These are phyloP conservation scores for Saimiri boliviensis DNA, from an alignment of 2,113 vertebrate genomes.

Conservation along the genomic window DNA sequence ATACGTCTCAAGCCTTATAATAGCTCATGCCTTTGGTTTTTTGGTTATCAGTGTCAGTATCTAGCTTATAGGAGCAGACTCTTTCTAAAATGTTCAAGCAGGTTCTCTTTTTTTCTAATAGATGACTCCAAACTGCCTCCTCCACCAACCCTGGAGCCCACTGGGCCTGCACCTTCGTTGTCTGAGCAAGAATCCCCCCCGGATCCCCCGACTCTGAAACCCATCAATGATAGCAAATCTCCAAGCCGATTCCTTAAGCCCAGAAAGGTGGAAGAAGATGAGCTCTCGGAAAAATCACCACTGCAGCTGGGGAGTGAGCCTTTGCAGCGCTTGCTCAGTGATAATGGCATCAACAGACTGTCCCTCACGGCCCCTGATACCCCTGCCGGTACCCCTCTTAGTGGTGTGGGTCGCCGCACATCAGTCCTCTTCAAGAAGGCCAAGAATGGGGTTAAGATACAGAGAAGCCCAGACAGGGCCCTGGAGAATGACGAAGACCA, in stretches of 20 bases:
- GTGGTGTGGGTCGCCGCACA: constrained; percentile 91
- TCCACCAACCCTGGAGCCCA: constrained; percentile 95
- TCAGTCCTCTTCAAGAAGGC: constrained; percentile 96
- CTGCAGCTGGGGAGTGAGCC: constrained; percentile 84
- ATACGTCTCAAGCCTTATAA: not conserved
- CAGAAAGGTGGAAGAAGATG: constrained; percentile 84
- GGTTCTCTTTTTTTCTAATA: constrained; percentile 83
- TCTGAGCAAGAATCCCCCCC: constrained; percentile 90
- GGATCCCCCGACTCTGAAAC: constrained; percentile 95
- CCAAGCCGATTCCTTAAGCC: constrained; percentile 86
- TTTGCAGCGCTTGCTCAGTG: constrained; percentile 81
- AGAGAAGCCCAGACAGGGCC: constrained; percentile 86
- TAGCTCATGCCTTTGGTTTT: not conserved
- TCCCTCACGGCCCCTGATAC: constrained; percentile 76
- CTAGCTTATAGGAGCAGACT: constrained; percentile 26
- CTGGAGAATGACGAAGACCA: constrained; percentile 88
- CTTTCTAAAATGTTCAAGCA: constrained; percentile 80
- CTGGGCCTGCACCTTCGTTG: constrained; percentile 91
- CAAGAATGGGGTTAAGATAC: constrained; percentile 93
- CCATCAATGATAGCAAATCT: constrained; percentile 88
- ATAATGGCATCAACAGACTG: constrained; percentile 85
- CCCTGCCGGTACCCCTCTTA: constrained; percentile 69
- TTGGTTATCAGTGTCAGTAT: constrained; percentile 7
- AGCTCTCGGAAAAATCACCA: constrained; percentile 83
- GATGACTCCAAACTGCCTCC: constrained; percentile 92